Base-by-base conservation (phyloP, 1,140 invertebrate genomes). In the Leptinotarsa undecemlineata region DNA sequence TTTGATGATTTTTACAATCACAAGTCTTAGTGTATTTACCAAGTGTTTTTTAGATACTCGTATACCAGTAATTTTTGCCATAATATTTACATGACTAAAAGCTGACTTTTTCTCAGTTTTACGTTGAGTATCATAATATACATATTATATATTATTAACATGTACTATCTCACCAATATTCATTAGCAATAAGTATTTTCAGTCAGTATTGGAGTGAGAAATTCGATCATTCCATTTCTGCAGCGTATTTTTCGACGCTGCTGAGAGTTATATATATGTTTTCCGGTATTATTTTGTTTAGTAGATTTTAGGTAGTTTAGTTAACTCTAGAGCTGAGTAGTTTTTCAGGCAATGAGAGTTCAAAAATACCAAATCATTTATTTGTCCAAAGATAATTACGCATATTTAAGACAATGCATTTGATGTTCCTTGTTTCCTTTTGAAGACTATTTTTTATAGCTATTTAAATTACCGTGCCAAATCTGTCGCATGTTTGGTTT, bases 1-100 rank as follows among this genome's bases (percentile, higher is more conserved):
- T 82, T 85, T 81, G 84, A 85, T 85, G 83, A 84, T 85, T 85
- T 83, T 85, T 85, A 85, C 84, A 85, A 85, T 85, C 83, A 82
- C 84, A 83, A 76, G 77, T 84, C 80, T 83, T 82, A 82, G 82
- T 84, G 78, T 82, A 80, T 83, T 80, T 83, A 84, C 80, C 82
- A 82, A 82, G 80, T 79, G 76, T 80, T 82, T 85, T 83, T 84
- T 85, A 85, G 84, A 84, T 85, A 84, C 82, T 85, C 81, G 79
- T 85, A 84, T 84, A 83, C 82, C 81, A 82, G 81, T 84, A 84
- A 80, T 84, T 84, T 82, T 85, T 83, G 83, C 82, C 84, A 85
- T 83, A 81, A 73, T 78, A 76, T 76, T 76, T 80, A 78, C 79
- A 81, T 79, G 72, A 78, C 73, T 76, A 75, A 76, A 75, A 67